phyloP scores from a whole-genome alignment of 2,113 vertebrate species.

The Gavia stellata region DNA sequence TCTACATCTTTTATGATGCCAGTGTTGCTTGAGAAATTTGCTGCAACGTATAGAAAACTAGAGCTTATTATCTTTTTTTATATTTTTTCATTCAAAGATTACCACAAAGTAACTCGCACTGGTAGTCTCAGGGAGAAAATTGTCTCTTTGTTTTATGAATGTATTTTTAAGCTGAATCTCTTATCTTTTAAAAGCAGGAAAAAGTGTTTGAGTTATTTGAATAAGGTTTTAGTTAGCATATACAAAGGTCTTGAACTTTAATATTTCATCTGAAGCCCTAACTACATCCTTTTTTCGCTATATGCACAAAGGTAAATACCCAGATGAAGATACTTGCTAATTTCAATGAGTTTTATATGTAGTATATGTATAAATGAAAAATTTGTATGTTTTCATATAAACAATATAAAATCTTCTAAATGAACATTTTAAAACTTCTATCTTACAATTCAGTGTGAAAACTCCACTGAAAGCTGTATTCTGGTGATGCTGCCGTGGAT shows the following conservation, averaged over 20 bases:
- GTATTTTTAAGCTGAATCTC: constrained; percentile 66
- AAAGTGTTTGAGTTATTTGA: constrained; percentile 39
- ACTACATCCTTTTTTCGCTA: constrained; percentile 26
- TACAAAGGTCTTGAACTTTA: constrained; percentile 41
- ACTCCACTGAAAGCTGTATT: constrained; percentile 41
- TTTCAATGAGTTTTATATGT: constrained; percentile 63
- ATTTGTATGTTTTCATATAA: constrained; percentile 73
- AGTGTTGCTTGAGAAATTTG: background rate
- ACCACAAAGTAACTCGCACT: constrained; percentile 53
- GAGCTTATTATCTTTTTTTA: constrained; percentile 20
- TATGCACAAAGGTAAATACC: constrained; percentile 59
- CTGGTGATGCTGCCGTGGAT: constrained; percentile 28
- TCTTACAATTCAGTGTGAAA: constrained; percentile 52
- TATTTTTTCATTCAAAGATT: constrained; percentile 61
- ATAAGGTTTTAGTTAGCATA: constrained; percentile 50
- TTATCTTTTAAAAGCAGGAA: constrained; percentile 48
- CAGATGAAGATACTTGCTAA: constrained; percentile 45
- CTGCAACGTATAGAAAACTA: constrained; percentile 10
- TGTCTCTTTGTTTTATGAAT: constrained; percentile 68
- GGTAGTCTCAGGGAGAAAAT: constrained; percentile 69
- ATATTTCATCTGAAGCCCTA: constrained; percentile 49
- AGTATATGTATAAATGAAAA: constrained; percentile 67
- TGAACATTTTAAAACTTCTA: constrained; percentile 47
- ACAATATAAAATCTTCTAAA: constrained; percentile 57
- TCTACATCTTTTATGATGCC: background rate